These are phyloP conservation scores for Lapara coniferarum DNA, from an alignment of 2,888 invertebrate genomes.

Conservation along the genomic window DNA sequence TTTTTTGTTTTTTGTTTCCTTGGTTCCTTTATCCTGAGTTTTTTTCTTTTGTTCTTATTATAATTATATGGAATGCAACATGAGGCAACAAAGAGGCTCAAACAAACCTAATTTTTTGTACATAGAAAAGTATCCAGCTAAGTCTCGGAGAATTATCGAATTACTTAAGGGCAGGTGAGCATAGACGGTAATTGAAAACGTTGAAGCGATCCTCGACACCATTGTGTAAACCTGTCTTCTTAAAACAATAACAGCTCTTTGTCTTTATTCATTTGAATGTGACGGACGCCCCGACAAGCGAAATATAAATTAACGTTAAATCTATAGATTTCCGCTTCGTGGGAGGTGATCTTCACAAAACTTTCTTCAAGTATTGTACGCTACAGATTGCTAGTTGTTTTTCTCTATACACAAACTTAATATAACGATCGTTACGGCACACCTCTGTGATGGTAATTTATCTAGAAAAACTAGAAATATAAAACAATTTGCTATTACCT, in stretches of 20 bases:
- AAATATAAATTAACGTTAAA: conserved; percentile 41
- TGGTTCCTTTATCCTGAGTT: conserved; percentile 74
- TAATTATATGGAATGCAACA: conserved; percentile 51
- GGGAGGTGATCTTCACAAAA: conserved; percentile 54
- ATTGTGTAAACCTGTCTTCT: conserved; percentile 58
- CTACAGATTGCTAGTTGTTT: conserved; percentile 67
- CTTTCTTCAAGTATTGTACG: conserved; percentile 30
- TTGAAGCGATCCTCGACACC: conserved; percentile 49
- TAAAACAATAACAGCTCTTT: conserved; percentile 66
- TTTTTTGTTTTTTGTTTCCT: conserved; percentile 73
- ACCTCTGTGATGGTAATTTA: conserved; percentile 19
- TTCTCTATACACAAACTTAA: neutral
- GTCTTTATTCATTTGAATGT: conserved; percentile 48
- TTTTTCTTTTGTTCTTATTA: conserved; percentile 57
- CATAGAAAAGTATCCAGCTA: conserved; percentile 53
- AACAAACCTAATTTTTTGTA: conserved; percentile 44
- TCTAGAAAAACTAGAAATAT: no score
- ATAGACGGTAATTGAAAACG: conserved; percentile 50
- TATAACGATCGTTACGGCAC: conserved; percentile 72
- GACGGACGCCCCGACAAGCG: conserved; percentile 37
- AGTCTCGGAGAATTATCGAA: conserved; percentile 50
- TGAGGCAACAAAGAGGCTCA: conserved; percentile 49
- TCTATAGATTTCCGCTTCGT: conserved; percentile 53
- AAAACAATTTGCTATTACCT: no score
- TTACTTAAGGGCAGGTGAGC: conserved; percentile 63